Conservation (phyloP, 2,888 invertebrate genomes). For the Orthosia gothica region DNA sequence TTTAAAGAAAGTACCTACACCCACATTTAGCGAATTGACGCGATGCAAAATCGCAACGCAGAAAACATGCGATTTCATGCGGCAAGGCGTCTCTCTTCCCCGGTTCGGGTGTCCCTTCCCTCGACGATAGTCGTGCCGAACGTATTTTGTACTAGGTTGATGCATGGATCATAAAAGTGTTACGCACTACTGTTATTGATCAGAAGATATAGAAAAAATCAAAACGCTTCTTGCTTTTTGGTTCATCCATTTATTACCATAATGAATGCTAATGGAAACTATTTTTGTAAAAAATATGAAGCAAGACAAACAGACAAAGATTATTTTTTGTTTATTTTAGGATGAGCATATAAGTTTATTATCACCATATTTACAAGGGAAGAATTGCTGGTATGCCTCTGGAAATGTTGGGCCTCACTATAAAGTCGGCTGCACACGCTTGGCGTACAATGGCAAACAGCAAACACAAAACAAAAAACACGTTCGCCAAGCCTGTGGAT, state of each 20-base stretch:
- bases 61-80: too few species aligned
- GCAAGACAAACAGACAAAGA: too few species aligned
- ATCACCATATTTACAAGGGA: slow-evolving; percentile 58
- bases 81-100: not conserved
- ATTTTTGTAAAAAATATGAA: too few species aligned
- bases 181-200: not conserved
- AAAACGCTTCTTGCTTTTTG: not conserved
- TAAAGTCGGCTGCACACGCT: too few species aligned
- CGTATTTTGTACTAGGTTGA: not conserved
- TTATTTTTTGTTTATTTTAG: slow-evolving; percentile 14
- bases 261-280: too few species aligned
- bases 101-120: not conserved
- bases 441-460: too few species aligned
- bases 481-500: too few species aligned
- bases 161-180: not conserved
- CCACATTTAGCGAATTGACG: too few species aligned
- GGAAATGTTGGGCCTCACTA: slow-evolving; percentile 68
- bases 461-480: too few species aligned
- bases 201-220: too few species aligned
- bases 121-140: not conserved
- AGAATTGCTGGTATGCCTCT: slow-evolving; percentile 69
- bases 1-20: too few species aligned
- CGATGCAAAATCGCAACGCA: too few species aligned
- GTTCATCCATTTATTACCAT: not conserved
- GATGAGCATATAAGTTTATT: slow-evolving; percentile 14